These are phyloP conservation scores for Lepidurus couesii DNA, from an alignment of 1,140 invertebrate species.

Conservation along the genomic window DNA sequence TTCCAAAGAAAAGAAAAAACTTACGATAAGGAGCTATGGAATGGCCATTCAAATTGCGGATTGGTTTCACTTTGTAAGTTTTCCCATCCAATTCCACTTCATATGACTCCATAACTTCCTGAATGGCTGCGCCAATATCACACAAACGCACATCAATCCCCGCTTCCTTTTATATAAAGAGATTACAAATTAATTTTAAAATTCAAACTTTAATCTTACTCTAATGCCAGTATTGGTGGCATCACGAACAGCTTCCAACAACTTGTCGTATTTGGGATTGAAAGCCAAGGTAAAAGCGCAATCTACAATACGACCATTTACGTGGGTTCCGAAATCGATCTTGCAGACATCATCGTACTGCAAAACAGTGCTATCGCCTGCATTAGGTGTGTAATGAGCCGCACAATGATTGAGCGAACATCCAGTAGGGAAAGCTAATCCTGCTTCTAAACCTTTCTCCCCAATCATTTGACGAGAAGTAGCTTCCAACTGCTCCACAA, in stretches of 20 bases:
- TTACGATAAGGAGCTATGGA: conserved; percentile 91
- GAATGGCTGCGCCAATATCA: conserved; percentile 94
- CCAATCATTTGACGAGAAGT: conserved; percentile 85
- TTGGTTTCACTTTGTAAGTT: conserved; percentile 87
- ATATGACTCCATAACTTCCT: conserved; percentile 99
- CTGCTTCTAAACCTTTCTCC: conserved; percentile 92
- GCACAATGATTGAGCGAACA: conserved; percentile 98
- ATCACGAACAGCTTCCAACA: conserved; percentile 92
- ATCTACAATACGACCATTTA: conserved; percentile 97
- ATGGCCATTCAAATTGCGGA: conserved; percentile 97
- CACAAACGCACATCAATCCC: conserved; percentile 97
- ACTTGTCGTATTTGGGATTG: conserved; percentile 92
- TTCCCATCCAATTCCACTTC: conserved; percentile 97
- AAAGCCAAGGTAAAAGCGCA: conserved; percentile 97
- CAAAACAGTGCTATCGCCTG: conserved; percentile 91
- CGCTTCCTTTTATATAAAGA: conserved; percentile 53
- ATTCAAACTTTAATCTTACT: conserved; percentile 39
- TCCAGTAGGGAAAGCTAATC: conserved; percentile 96
- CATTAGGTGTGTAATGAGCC: conserved; percentile 99
- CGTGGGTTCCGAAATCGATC: conserved; percentile 99
- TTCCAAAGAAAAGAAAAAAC: conserved; percentile 28
- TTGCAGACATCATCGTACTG: conserved; percentile 97
- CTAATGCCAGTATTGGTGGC: conserved; percentile 95
- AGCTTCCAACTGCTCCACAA: conserved; percentile 93
- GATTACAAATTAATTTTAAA: conserved; percentile 28